Evolutionary conservation across 1,140 invertebrate species (phyloP).

Genomic region (Anoplophora glabripennis): DNA sequence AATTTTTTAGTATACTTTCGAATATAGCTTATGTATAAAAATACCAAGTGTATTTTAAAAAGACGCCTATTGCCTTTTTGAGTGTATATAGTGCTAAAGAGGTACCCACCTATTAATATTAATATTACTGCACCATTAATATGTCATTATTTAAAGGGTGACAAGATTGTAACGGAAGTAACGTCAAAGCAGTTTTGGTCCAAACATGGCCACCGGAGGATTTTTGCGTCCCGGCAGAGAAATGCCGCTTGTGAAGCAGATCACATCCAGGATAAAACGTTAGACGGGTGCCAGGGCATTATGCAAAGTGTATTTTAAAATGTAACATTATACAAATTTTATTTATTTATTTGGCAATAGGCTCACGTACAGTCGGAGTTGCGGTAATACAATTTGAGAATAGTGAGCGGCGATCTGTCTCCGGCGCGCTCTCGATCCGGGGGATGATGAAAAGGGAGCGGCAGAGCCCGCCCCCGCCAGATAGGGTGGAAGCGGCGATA

Average conservation of each 20-base stretch:
- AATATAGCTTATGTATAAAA: no score
- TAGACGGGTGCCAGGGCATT: conserved; percentile 39
- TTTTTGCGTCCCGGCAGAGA: not conserved
- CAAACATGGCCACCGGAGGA: not conserved
- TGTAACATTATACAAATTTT: conserved; percentile 49
- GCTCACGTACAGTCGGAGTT: conserved; percentile 46
- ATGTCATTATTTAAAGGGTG: not conserved
- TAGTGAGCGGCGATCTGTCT: conserved; percentile 49
- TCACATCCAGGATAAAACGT: conserved; percentile 43
- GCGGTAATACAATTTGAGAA: conserved; percentile 49
- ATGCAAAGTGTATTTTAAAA: conserved; percentile 51
- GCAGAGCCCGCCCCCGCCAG: conserved; percentile 6
- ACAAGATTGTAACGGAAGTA: not conserved
- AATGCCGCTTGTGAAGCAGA: conserved; percentile 38
- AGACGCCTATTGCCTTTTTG: no score
- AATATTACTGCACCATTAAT: no score
- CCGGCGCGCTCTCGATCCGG: conserved; percentile 31
- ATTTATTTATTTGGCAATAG: conserved; percentile 53
- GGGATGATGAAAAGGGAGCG: conserved; percentile 22
- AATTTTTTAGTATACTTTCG: no score
- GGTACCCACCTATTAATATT: no score
- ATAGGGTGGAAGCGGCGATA: conserved; percentile 17
- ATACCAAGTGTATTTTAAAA: no score
- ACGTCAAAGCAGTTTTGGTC: not conserved
- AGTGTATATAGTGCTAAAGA: no score